These are phyloP conservation scores for Neolamprologus fasciatus DNA, from an alignment of 2,113 vertebrate genomes.

Conservation along the genomic window DNA sequence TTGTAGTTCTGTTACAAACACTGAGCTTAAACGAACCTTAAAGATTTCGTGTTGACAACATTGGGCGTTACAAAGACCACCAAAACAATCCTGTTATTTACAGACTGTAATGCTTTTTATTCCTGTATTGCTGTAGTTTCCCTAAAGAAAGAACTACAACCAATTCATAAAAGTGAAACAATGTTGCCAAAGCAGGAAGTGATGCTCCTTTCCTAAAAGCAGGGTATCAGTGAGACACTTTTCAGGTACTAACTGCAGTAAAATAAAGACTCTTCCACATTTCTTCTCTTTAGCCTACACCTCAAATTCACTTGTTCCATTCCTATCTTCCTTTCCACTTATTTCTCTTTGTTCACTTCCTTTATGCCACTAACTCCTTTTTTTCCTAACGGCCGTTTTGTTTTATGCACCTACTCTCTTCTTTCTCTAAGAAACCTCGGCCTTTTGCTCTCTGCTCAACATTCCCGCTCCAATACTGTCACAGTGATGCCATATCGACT, in stretches of 20 bases:
- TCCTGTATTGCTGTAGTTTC: background rate
- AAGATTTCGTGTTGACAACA: background rate
- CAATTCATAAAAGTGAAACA: background rate
- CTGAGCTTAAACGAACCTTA: background rate
- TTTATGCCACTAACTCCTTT: background rate
- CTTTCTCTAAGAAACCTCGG: background rate
- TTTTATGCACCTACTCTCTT: background rate
- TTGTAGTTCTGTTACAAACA: background rate
- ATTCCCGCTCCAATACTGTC: background rate
- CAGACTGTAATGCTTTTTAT: background rate
- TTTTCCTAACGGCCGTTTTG: background rate
- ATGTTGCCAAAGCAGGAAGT: background rate
- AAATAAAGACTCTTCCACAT: background rate
- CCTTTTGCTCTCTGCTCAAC: background rate
- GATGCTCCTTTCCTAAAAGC: background rate
- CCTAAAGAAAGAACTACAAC: background rate
- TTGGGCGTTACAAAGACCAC: background rate
- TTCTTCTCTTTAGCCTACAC: background rate
- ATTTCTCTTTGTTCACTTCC: background rate
- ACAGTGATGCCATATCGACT: background rate
- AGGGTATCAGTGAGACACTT: background rate
- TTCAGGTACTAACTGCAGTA: background rate
- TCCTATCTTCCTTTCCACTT: accelerated
- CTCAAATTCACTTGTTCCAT: background rate
- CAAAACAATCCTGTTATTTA: background rate